Evolutionary conservation across 2,888 invertebrate genomes (phyloP).

Genomic region (Sylvicola fuscatus): DNA sequence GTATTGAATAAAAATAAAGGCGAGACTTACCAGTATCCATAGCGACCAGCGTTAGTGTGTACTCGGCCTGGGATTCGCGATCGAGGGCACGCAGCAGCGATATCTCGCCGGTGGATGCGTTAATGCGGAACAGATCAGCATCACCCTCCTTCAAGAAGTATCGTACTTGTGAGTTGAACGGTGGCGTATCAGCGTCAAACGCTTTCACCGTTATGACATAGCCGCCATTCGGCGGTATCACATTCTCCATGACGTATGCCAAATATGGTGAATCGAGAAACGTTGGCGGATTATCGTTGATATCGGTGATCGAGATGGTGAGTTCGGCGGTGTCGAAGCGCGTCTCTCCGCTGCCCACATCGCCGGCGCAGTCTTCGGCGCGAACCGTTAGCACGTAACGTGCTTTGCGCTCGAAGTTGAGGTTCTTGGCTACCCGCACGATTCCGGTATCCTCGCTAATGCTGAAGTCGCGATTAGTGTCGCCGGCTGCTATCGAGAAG

Average conservation of each 20-base stretch:
- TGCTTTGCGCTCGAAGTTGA: slow-evolving; percentile 80
- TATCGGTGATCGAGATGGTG: slow-evolving; percentile 68
- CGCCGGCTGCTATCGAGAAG: slow-evolving; percentile 75
- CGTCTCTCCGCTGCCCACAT: slow-evolving; percentile 32
- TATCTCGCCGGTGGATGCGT: slow-evolving; percentile 81
- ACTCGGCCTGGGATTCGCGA: slow-evolving; percentile 65
- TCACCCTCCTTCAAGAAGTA: slow-evolving; percentile 90
- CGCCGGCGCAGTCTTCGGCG: slow-evolving; percentile 72
- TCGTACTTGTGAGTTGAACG: slow-evolving; percentile 73
- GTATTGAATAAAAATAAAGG: background rate
- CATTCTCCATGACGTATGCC: slow-evolving; percentile 85
- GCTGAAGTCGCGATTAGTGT: slow-evolving; percentile 76
- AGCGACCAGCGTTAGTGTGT: slow-evolving; percentile 68
- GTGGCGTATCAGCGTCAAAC: slow-evolving; percentile 77
- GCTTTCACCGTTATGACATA: slow-evolving; percentile 70
- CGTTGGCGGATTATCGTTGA: slow-evolving; percentile 85
- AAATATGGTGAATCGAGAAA: slow-evolving; percentile 89
- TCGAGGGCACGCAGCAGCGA: slow-evolving; percentile 64
- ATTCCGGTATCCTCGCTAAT: slow-evolving; percentile 84
- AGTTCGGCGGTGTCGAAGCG: slow-evolving; percentile 61
- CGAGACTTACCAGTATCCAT: slow-evolving; percentile 89
- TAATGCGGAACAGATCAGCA: slow-evolving; percentile 75
- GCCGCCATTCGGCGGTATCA: slow-evolving; percentile 57
- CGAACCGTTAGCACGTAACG: slow-evolving; percentile 65
- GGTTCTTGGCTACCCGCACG: slow-evolving; percentile 74